Base-by-base conservation (phyloP, 2,888 invertebrate species). In the Alloscopus bannaensis region DNA sequence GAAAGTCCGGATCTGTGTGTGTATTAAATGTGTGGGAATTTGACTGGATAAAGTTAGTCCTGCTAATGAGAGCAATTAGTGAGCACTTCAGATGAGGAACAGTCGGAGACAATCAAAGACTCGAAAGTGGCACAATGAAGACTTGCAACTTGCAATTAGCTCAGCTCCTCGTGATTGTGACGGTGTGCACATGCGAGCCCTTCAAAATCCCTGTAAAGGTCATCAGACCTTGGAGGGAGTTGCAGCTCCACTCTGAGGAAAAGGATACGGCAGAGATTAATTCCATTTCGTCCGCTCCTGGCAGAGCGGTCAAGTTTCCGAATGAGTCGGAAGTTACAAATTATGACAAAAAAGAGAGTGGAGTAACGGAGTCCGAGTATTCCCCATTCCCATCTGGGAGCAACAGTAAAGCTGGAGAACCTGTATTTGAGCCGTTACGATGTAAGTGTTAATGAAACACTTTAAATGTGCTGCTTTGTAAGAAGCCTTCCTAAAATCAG, bases 211-310 rank as follows among this genome's bases (percentile, higher is more conserved):
- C 69, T 20, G 6, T 59, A 4, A 24, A 45, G 2, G 16, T 70
- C 2, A 69, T 13, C 29, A 59, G 47, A 18, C 29, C 24, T 6
- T 18, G 20, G 40, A 55, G 26, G 20, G 28, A 20, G 16, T 18
- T 16, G 60, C 71, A 70, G 69, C 69, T 70, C 13, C 18, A 59
- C 11, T 4, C 13, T n/a, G 52, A 62, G 40, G 52, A 50, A 0
- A 1, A 11, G 16, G n/a, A 11, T 18, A 20, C 20, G 6, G 45
- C 60, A 8, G 31, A 42, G 45, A 59, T 18, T 20, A 65, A 42
- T 47, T 45, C 40, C 11, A 22, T 40, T n/a, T 47, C 20, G 4
- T 42, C 29, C 3, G 45, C 28, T 8, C 42, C 65, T 47, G 36
- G 57, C 1, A 70, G 31, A 31, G 11, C 22, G 1, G 20, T 71